Percentiles rank a stretch among this genome's conserved stretches.
phyloP scores from a whole-genome alignment of 1,140 invertebrate genomes.

The Sipha flava region DNA sequence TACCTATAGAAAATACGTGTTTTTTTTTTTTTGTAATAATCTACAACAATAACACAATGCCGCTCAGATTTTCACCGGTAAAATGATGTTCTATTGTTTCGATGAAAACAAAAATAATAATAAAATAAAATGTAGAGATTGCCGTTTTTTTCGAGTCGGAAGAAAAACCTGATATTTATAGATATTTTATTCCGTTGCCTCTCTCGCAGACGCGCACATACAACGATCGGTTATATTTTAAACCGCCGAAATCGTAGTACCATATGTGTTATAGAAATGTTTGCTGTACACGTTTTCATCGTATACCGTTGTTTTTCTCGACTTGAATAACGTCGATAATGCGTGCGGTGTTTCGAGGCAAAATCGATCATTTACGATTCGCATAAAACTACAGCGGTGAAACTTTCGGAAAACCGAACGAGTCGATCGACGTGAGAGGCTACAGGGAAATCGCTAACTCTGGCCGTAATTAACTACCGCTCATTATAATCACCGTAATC shows the following conservation, averaged over 20 bases:
- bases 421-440: too few relatives aligned
- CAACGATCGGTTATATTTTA: not conserved
- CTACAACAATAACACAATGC: not conserved
- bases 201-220: not conserved
- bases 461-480: too few relatives aligned
- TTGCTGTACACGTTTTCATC: not conserved
- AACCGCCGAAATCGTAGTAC: not conserved
- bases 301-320: too few relatives aligned
- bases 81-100: constrained; percentile 4
- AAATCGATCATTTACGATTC: too few relatives aligned
- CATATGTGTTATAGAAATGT: not conserved
- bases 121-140: not conserved
- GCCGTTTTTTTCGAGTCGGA: not conserved
- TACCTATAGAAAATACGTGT: not conserved
- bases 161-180: not conserved
- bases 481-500: too few relatives aligned
- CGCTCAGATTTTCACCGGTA: not conserved
- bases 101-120: too few relatives aligned
- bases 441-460: too few relatives aligned
- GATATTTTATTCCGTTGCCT: not conserved
- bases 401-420: too few relatives aligned
- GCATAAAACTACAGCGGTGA: too few relatives aligned
- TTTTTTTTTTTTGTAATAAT: not conserved
- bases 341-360: too few relatives aligned
- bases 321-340: too few relatives aligned